phyloP scores from a whole-genome alignment of 2,888 invertebrate species.

The Tetheella fluctuosa region DNA sequence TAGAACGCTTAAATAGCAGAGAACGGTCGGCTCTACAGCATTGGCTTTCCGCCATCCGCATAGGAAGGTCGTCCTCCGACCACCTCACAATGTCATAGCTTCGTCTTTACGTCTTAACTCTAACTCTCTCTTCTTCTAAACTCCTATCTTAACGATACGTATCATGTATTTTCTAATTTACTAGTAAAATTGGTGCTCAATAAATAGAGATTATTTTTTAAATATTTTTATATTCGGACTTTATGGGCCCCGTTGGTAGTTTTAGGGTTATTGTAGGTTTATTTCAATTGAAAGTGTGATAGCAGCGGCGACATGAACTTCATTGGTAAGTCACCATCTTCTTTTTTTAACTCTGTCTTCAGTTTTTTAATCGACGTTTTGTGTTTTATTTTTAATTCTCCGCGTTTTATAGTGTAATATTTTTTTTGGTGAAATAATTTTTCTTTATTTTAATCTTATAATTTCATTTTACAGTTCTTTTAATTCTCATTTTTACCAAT shows the following conservation, averaged over 20 bases:
- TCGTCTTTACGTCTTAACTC: constrained; percentile 32
- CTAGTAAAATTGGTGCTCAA: constrained; percentile 78
- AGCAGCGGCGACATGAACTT: constrained; percentile 72
- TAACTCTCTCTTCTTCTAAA: constrained; percentile 54
- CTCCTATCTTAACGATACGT: constrained; percentile 74
- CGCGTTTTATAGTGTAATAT: too few species aligned
- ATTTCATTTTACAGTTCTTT: too few species aligned
- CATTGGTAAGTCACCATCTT: constrained; percentile 66
- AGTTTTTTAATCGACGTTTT: background rate
- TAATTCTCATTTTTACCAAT: too few species aligned
- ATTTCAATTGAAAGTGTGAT: constrained; percentile 53
- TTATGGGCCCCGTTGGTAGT: constrained; percentile 69
- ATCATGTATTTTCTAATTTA: constrained; percentile 75
- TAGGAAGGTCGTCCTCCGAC: constrained; percentile 55
- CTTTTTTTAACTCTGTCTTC: background rate
- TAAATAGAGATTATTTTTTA: constrained; percentile 49
- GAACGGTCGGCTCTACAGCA: constrained; percentile 48
- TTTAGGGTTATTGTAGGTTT: constrained; percentile 43
- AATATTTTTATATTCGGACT: constrained; percentile 74
- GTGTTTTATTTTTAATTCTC: too few species aligned
- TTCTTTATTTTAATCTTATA: too few species aligned
- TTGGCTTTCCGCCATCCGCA: constrained; percentile 64
- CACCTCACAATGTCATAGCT: constrained; percentile 65
- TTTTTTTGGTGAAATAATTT: too few species aligned
- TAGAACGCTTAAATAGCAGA: constrained; percentile 57